Conservation (phyloP, 2,113 vertebrate species). For the Beaufortia kweichowensis region DNA sequence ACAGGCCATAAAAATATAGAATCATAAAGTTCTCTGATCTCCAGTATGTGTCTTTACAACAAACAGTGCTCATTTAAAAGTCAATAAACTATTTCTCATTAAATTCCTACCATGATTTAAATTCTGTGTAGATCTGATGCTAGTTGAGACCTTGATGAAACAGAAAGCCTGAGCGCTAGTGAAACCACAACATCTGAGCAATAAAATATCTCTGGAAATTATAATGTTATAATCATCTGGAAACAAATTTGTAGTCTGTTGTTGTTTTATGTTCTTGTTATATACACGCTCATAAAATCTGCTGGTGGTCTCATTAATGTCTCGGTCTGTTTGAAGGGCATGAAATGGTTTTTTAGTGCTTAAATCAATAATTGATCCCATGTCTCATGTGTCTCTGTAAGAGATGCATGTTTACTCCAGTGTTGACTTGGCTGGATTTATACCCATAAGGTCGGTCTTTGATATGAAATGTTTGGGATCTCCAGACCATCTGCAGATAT, state of each 20-base stretch:
- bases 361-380: background rate
- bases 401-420: background rate
- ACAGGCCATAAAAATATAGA: no score
- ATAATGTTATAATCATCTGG: background rate
- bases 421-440: background rate
- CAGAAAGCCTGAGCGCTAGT: no score
- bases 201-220: no score
- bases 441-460: background rate
- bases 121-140: no score
- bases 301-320: background rate
- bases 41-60: no score
- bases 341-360: background rate
- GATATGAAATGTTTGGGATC: background rate
- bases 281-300: background rate
- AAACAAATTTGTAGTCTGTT: background rate
- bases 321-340: background rate
- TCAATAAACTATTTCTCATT: no score
- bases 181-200: no score
- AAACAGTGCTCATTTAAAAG: background rate
- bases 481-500: background rate
- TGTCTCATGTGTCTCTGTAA: background rate
- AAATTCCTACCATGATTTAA: no score
- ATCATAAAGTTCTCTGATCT: no score
- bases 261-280: slow-evolving; percentile 6
- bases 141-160: no score